phyloP scores from a whole-genome alignment of 1,140 invertebrate genomes.

The Pomacea maculata region DNA sequence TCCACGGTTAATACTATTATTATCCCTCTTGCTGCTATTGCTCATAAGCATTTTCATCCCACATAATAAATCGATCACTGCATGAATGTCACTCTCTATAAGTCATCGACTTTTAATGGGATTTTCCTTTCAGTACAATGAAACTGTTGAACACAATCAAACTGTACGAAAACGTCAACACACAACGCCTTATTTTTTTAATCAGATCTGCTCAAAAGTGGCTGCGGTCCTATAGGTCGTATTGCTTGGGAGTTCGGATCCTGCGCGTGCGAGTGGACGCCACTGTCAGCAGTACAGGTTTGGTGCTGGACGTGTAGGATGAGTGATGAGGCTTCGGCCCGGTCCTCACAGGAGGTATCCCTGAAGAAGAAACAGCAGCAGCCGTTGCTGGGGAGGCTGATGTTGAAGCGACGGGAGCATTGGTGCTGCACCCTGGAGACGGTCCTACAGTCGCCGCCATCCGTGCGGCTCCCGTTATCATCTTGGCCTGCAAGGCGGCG shows the following conservation, averaged over 20 bases:
- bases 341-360: neutral
- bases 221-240: slow-evolving; percentile 43
- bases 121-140: neutral
- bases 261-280: slow-evolving; percentile 55
- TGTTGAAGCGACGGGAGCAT: neutral
- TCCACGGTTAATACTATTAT: neutral
- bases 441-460: neutral
- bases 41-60: neutral
- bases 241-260: slow-evolving; percentile 59
- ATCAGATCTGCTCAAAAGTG: too few species aligned
- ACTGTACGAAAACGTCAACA: neutral
- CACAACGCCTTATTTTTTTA: too few species aligned
- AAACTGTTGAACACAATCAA: neutral
- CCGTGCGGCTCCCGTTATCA: neutral
- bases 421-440: neutral
- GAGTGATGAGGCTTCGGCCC: slow-evolving; percentile 24
- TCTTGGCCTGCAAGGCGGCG: too few species aligned
- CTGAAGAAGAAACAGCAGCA: neutral
- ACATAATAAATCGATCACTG: neutral
- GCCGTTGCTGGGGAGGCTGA: neutral
- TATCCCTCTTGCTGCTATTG: neutral
- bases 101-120: neutral
- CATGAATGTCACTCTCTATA: neutral
- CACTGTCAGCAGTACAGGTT: slow-evolving; percentile 46
- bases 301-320: slow-evolving; percentile 50